Evolutionary conservation across 2,113 vertebrate species (phyloP), one percentile per base, ranked within the genome.

Genomic region (Telmatochromis brichardi): DNA sequence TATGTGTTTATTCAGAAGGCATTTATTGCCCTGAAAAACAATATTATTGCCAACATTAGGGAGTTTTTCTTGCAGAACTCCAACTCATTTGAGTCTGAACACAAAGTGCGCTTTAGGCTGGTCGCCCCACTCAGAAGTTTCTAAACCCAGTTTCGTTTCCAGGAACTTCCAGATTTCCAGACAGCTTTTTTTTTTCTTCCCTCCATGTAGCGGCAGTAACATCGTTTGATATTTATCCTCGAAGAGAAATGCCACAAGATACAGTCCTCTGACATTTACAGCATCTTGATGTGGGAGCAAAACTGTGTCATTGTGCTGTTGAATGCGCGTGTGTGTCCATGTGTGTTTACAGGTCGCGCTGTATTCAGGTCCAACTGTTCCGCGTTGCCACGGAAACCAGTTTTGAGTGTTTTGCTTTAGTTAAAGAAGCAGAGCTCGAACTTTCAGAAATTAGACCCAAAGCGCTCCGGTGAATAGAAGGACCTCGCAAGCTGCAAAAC

Each of bases 351-450:
- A 79, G 91, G 92, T 91, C 57, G 33, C 17, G 19, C 81, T 89
- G 80, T 68, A 83, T 92, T 93, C 90, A 86, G 33, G 79, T 89
- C 87, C 80, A 65, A 84, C 83, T 85, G 86, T 92, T 89, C 83
- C 40, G 9, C 4, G 90, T 95, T 95, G 90, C 92, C 82, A 86
- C 86, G 92, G 95, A 65, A 95, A 95, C 95, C 92, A 15, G 51
- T 91, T 92, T 86, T 88, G 86, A 93, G 92, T 89, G 90, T 90
- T 94, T 89, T 92, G 42, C 86, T 86, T 78, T 90, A 89, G 90
- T 91, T 92, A 93, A 86, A 89, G 88, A 88, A 89, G 86, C 54
- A 84, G 88, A 85, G 84, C 63, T 83, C 10, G 65, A 90, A 88
- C 53, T 92, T 93, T 82, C 80, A 87, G 86, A 68, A 71, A 89